Conservation (phyloP, 2,888 invertebrate species). For the Sesamia inferens region DNA sequence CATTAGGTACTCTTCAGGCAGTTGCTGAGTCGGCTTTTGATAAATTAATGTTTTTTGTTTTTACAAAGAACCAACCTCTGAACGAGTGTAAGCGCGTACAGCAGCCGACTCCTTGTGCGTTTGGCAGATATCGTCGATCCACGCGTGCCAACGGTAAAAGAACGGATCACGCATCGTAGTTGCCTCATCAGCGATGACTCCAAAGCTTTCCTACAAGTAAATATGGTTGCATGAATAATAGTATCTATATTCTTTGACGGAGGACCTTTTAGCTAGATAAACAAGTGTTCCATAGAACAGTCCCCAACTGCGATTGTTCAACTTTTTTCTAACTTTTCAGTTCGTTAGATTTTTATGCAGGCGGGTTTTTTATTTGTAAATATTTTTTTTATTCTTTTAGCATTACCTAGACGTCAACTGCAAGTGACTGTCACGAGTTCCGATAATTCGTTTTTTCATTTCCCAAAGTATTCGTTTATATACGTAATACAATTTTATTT, state of each 20-base stretch:
- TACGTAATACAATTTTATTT: not conserved
- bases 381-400: too few species aligned
- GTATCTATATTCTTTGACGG: too few species aligned
- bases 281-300: too few species aligned
- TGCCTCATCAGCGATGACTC: conserved; percentile 95
- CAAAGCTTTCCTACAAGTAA: conserved; percentile 92
- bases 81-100: conserved; percentile 81
- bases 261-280: too few species aligned
- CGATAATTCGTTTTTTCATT: not conserved
- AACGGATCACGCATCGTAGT: conserved; percentile 96
- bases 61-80: conserved; percentile 73
- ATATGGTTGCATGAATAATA: not conserved
- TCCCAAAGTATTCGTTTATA: not conserved
- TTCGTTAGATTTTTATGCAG: too few species aligned
- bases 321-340: too few species aligned
- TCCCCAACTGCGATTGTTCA: too few species aligned
- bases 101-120: conserved; percentile 90
- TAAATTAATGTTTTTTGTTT: not conserved
- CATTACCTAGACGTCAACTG: not conserved
- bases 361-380: too few species aligned
- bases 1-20: too few species aligned
- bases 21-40: not conserved
- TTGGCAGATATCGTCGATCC: conserved; percentile 93
- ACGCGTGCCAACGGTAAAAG: conserved; percentile 96
- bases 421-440: not conserved